Evolutionary conservation across 2,797 vertebrate species (phyloP).

Genomic region (Sardinella longiceps): DNA sequence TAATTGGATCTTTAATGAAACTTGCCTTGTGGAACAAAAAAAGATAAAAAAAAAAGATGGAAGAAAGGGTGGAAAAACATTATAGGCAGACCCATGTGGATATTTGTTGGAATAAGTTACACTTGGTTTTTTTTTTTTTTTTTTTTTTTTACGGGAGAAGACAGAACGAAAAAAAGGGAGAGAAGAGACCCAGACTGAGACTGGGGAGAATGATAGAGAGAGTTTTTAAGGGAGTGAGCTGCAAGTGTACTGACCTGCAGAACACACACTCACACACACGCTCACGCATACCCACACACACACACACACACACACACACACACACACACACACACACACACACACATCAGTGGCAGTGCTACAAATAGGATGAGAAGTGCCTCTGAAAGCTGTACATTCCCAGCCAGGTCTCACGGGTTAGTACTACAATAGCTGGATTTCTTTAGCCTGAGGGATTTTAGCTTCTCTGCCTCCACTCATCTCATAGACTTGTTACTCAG

Average conservation of each 20-base stretch:
- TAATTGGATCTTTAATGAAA: constrained; percentile 96
- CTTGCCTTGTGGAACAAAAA: constrained; percentile 88
- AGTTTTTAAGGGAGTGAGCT: constrained; percentile 61
- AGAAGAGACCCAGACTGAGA: background rate
- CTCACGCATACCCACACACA: constrained; percentile 26
- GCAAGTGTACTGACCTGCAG: constrained; percentile 78
- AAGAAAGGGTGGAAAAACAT: constrained; percentile 44
- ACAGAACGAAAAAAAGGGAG: constrained; percentile 29
- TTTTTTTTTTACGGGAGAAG: constrained; percentile 4
- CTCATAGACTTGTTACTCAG: constrained; percentile 81
- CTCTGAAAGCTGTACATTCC: constrained; percentile 86
- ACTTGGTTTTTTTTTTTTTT: constrained; percentile 68
- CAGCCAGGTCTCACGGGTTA: constrained; percentile 85
- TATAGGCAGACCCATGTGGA: constrained; percentile 59
- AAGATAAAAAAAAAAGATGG: constrained; percentile 67
- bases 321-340: constrained; percentile 48
- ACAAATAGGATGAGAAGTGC: constrained; percentile 85
- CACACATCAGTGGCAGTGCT: constrained; percentile 82
- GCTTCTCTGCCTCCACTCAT: constrained; percentile 80
- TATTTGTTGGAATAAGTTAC: constrained; percentile 68
- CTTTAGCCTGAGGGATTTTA: constrained; percentile 82
- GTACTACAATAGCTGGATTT: constrained; percentile 86
- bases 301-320: constrained; percentile 26
- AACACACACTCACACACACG: constrained; percentile 23
- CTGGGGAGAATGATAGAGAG: constrained; percentile 46